A percentile compares a stretch with the other conserved stretches of the same genome.
phyloP scores from a whole-genome alignment of 2,888 invertebrate genomes.

The Caenorhabditis sp. region DNA sequence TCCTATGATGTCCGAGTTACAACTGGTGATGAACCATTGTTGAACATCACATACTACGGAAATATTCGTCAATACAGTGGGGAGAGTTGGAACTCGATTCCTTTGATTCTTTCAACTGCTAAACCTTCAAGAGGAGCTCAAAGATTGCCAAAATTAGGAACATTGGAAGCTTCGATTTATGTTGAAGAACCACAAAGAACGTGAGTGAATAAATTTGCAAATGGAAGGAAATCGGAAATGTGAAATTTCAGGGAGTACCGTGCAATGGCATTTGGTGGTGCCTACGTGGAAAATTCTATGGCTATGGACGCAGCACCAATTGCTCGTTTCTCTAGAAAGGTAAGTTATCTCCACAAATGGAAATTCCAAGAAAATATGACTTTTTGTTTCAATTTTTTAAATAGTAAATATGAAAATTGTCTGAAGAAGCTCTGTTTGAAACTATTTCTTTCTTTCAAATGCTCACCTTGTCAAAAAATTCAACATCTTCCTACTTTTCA shows the following conservation, averaged over 20 bases:
- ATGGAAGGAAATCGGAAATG: too few relatives aligned
- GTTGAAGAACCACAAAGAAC: neutral
- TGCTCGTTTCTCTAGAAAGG: neutral
- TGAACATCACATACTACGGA: slow-evolving; percentile 71
- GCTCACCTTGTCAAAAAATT: too few relatives aligned
- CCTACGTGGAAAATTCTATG: neutral
- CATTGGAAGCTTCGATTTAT: slow-evolving; percentile 30
- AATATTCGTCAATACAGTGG: slow-evolving; percentile 71
- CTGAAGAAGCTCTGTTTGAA: too few relatives aligned
- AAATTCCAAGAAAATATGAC: neutral
- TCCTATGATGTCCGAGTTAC: slow-evolving; percentile 59
- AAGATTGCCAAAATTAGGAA: slow-evolving; percentile 30
- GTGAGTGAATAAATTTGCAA: too few relatives aligned
- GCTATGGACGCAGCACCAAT: too few relatives aligned
- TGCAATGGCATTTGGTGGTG: slow-evolving; percentile 69
- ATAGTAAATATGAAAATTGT: too few relatives aligned
- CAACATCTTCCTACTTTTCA: too few relatives aligned
- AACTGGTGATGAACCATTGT: slow-evolving; percentile 17
- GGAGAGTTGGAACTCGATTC: slow-evolving; percentile 71
- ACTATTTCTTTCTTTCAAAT: too few relatives aligned
- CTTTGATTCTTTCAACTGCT: slow-evolving; percentile 39
- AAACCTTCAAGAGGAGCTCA: slow-evolving; percentile 26
- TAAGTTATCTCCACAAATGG: neutral
- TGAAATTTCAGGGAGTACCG: slow-evolving; percentile 19
- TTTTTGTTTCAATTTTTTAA: too few relatives aligned